phyloP scores from a whole-genome alignment of 2,888 invertebrate species.

The Leptopilina myrica region DNA sequence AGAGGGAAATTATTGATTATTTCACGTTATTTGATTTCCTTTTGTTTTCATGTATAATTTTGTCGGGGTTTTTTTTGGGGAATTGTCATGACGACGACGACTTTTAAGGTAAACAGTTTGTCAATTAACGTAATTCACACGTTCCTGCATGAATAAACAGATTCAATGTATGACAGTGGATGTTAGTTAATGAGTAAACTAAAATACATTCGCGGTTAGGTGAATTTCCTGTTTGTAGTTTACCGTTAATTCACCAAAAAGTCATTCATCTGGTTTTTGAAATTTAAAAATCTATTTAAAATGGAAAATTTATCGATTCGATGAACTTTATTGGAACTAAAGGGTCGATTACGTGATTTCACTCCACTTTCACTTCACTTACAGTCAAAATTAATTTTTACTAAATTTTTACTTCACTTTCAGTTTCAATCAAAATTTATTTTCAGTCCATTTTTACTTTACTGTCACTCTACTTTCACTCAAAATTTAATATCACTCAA shows the following conservation, averaged over 20 bases:
- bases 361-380: too few species aligned
- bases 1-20: neutral
- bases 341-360: too few species aligned
- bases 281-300: conserved; percentile 43
- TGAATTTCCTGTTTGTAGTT: neutral
- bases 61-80: neutral
- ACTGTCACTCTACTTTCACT: too few species aligned
- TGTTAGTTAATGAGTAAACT: conserved; percentile 47
- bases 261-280: conserved; percentile 51
- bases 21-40: neutral
- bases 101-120: conserved; percentile 1
- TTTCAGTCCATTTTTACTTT: too few species aligned
- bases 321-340: too few species aligned
- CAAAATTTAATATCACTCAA: too few species aligned
- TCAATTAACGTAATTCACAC: conserved; percentile 22
- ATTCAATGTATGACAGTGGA: conserved; percentile 49
- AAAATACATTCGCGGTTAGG: conserved; percentile 10
- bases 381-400: too few species aligned
- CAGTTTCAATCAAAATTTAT: too few species aligned
- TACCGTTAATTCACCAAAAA: neutral
- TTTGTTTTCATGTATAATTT: neutral
- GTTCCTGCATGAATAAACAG: conserved; percentile 8
- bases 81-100: neutral
- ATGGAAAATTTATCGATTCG: too few species aligned
- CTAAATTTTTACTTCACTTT: too few species aligned